phyloP scores from a whole-genome alignment of 2,113 vertebrate species.

The Willisornis vidua region DNA sequence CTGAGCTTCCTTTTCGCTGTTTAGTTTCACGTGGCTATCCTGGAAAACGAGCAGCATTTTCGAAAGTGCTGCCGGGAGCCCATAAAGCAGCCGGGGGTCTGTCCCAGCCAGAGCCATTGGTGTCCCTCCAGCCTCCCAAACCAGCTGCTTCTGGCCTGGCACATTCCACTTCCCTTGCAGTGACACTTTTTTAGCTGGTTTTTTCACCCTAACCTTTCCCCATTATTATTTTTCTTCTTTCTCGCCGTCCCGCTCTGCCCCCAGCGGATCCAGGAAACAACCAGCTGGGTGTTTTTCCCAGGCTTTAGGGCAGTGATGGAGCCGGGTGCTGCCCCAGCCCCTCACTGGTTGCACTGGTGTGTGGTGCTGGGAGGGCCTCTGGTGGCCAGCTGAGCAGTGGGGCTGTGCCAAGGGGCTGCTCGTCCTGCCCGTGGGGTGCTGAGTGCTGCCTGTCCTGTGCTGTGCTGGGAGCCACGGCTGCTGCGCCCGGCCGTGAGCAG shows the following conservation, averaged over 20 bases:
- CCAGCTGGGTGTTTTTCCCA: not conserved
- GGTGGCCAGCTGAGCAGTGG: rapidly evolving
- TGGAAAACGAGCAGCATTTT: not conserved
- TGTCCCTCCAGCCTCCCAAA: not conserved
- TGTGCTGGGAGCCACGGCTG: not conserved
- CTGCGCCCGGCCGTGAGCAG: not conserved
- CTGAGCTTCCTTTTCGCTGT: not conserved
- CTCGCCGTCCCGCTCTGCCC: no score
- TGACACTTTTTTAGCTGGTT: not conserved
- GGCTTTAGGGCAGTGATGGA: not conserved
- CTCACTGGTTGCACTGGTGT: rapidly evolving
- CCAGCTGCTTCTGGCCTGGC: not conserved
- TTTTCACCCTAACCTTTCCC: not conserved
- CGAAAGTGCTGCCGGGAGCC: rapidly evolving
- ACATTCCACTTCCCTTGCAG: not conserved
- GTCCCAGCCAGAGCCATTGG: not conserved
- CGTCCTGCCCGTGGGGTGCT: no score
- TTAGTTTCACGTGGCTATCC: not conserved
- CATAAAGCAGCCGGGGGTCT: not conserved
- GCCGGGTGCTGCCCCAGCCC: not conserved
- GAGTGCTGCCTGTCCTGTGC: rapidly evolving
- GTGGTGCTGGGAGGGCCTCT: not conserved
- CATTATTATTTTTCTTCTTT: rapidly evolving
- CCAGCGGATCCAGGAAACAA: rapidly evolving
- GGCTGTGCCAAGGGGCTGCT: not conserved